Evolutionary conservation across 2,888 invertebrate species (phyloP).

Genomic region (Tanytarsus gracilentus): DNA sequence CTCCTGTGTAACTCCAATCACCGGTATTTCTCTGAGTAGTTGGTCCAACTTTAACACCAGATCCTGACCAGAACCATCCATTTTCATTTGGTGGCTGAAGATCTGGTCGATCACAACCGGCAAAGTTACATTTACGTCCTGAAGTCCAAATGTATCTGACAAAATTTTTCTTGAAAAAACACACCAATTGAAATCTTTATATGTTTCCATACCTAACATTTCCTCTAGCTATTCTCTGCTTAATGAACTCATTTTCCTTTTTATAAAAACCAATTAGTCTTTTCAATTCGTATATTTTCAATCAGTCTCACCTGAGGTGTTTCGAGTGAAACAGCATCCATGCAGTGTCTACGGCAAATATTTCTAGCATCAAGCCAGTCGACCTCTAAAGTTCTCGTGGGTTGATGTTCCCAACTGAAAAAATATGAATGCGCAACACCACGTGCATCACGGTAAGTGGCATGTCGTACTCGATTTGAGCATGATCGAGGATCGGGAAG

Average conservation of each 20-base stretch:
- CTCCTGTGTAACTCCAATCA: constrained; percentile 83
- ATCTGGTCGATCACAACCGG: constrained; percentile 75
- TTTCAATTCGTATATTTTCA: neutral
- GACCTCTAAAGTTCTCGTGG: constrained; percentile 72
- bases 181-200: too few relatives aligned
- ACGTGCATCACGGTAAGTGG: constrained; percentile 77
- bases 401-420: constrained; percentile 86
- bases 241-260: constrained; percentile 77
- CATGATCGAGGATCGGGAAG: constrained; percentile 84
- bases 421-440: constrained; percentile 86
- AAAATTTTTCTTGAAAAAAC: too few relatives aligned
- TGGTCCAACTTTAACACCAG: constrained; percentile 82
- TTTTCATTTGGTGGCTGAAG: constrained; percentile 76
- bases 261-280: constrained; percentile 28
- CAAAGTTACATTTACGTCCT: constrained; percentile 85
- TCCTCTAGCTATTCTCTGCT: constrained; percentile 74
- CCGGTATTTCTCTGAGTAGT: constrained; percentile 82
- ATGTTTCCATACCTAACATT: too few relatives aligned
- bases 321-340: constrained; percentile 87
- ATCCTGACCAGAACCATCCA: constrained; percentile 93
- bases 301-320: constrained; percentile 58
- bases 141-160: constrained; percentile 88
- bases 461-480: constrained; percentile 78
- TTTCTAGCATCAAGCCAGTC: constrained; percentile 88
- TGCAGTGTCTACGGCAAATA: constrained; percentile 84